Base-by-base conservation (phyloP, 2,888 invertebrate species). In the Orchesellides sinensis region DNA sequence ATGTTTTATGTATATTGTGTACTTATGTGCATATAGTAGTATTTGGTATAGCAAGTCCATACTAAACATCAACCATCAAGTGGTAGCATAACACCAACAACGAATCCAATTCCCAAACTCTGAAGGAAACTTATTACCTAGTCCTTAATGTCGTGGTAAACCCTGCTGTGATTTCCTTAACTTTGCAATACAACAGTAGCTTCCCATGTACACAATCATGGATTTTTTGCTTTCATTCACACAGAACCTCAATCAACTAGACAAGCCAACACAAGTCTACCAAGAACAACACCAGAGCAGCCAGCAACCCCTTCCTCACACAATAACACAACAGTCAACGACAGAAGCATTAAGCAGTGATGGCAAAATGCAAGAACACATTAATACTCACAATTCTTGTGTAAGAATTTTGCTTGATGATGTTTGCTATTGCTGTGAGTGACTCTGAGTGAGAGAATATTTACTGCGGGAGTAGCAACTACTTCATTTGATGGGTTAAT, bases 61-160 rank as follows among this genome's bases (percentile, higher is more conserved):
- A n/a, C n/a, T n/a, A n/a, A n/a, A n/a, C n/a, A n/a, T n/a, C n/a
- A n/a, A n/a, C n/a, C n/a, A 68, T 69, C 59, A 78, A 78, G 59
- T 78, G 69, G 69, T 78, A 32, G 61, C 10, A 65, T 45, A 65
- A 35, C 59, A 78, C 77, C 77, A 78, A 78, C 68, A 78, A 78
- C 77, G 77, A 78, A 78, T 78, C 77, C 69, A 78, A 78, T 78
- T 78, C 77, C 68, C 40, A 69, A 78, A 69, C 77, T 78, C 77
- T 78, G 77, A 78, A 78, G 77, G 77, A 78, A 78, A 78, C 77
- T 78, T 78, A 78, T 78, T 78, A 78, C 77, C 77, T 78, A 69
- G 77, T 78, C 69, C 77, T 78, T 78, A 78, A 78, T 78, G 77
- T 78, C 77, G 77, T 78, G 77, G 77, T 69, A 78, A 78, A 69